Base-by-base conservation (phyloP, 2,888 invertebrate species). In the Andrena flavipes region DNA sequence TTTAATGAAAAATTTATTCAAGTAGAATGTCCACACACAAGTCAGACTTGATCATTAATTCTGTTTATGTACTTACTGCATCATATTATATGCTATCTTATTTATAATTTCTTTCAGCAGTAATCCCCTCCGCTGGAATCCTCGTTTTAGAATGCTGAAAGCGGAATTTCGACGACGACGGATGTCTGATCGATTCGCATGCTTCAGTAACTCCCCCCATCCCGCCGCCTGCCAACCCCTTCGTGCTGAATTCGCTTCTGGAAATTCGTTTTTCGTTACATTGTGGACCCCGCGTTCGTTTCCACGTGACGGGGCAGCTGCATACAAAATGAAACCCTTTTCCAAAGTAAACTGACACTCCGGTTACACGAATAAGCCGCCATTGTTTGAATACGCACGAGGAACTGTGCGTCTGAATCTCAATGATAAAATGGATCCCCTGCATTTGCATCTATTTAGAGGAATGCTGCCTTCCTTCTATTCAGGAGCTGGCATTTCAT, bases 241-340 rank as follows among this genome's bases (percentile, higher is more conserved):
- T 42, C 42, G 42, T 8, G 42, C 26, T 62, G 60, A 48, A 68
- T 62, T 67, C 67, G 16, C 51, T 29, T n/a, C 72, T 35, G 23
- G 35, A 42, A 42, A 23, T 49, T 65, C 65, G 65, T 64, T 67
- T 65, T 67, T 74, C 60, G 73, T 76, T 56, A 56, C 42, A 72
- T 49, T 51, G 56, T 42, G 65, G 23, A 16, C 35, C 10, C 30
- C 42, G 20, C 30, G 48, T 42, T 67, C 13, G 48, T 76, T 54
- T 29, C 42, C 65, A 30, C 62, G 51, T 23, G 76, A 67, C 30
- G 42, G 42, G 13, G 23, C 20, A 30, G n/a, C 63, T 33, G 76
- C 67, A 76, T 78, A 76, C 23, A 42, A 42, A 78, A 76, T 76
- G 54, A 56, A 68, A 63, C 77, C 68, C 62, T 56, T 23, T 35